Evolutionary conservation across 2,888 invertebrate species (phyloP), one percentile per base, ranked within the genome.

Genomic region (Yponomeuta plumbellus): DNA sequence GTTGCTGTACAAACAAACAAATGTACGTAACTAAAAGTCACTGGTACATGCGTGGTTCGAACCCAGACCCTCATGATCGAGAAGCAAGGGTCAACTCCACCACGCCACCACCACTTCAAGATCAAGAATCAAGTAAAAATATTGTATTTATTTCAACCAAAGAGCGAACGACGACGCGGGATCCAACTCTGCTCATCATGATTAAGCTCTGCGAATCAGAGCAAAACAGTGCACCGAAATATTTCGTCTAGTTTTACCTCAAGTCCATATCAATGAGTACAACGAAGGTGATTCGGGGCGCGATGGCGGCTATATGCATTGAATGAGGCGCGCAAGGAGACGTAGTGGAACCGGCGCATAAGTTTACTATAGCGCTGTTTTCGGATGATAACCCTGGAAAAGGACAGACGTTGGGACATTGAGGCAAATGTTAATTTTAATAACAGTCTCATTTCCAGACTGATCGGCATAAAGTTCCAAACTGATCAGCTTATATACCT

Each of bases 281-380:
- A 0, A 75, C 80, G 21, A 89, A 80, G 1, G 82, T 77, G 64
- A 91, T 73, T 1, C 88, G 76, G 0, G 88, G 85, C 13, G 89
- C 89, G 44, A 89, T 71, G 67, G 85, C 81, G 1, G 84, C 83
- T 0, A 88, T 58, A 68, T 89, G 87, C 72, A 91, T 71, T 0
- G 89, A 86, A 71, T 90, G 86, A 3, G 91, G 90, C 2, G 86
- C 84, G 69, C 86, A 81, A 0, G 88, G 90, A 5, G 70, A 75
- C 22, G 75, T 73, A 0, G 76, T 68, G 0, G 80, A 69, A 0
- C 85, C 86, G n/a, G 80, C 84, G 68, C 86, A 85, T 21, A 87
- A 69, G 63, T 88, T 78, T 64, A 90, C 84, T 68, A 90, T 80
- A 1, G 84, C 90, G 69, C 91, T 90, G 71, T 89, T 89, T 69